phyloP scores from a whole-genome alignment of 1,140 invertebrate species.

The Archivesica marissinica region DNA sequence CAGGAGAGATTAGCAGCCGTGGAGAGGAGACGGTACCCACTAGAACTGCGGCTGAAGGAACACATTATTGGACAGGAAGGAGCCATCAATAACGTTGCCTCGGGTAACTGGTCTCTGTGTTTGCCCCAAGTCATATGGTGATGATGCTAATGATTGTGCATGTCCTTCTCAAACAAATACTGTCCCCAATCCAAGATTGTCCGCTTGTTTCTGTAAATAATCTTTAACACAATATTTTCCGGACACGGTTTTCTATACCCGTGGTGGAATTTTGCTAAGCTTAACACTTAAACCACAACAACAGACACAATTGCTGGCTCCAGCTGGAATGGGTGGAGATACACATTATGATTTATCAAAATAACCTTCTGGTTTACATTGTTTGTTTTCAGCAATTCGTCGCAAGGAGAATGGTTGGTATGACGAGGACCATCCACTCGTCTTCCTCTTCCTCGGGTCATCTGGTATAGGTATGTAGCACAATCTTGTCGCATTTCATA shows the following conservation, averaged over 20 bases:
- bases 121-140: not conserved
- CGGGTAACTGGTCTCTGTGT: slow-evolving; percentile 85
- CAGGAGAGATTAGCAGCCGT: slow-evolving; percentile 88
- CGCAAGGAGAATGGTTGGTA: slow-evolving; percentile 96
- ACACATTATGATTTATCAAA: too few species aligned
- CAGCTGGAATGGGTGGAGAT: too few species aligned
- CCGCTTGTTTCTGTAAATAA: too few species aligned
- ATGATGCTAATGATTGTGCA: not conserved
- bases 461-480: slow-evolving; percentile 91
- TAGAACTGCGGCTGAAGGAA: slow-evolving; percentile 94
- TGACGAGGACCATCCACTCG: slow-evolving; percentile 95
- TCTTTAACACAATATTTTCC: too few species aligned
- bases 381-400: slow-evolving; percentile 88
- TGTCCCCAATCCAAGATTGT: too few species aligned
- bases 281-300: too few species aligned
- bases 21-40: slow-evolving; percentile 92
- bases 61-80: slow-evolving; percentile 95
- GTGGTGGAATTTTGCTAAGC: too few species aligned
- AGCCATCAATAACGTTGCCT: slow-evolving; percentile 93
- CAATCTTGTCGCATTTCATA: too few species aligned
- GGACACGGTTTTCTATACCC: too few species aligned
- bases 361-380: not conserved
- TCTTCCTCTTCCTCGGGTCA: slow-evolving; percentile 96
- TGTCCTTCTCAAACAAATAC: too few species aligned
- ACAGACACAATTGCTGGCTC: too few species aligned